phyloP scores from a whole-genome alignment of 92 coral and sea anemone species.

The Phymanthus crucifer region DNA sequence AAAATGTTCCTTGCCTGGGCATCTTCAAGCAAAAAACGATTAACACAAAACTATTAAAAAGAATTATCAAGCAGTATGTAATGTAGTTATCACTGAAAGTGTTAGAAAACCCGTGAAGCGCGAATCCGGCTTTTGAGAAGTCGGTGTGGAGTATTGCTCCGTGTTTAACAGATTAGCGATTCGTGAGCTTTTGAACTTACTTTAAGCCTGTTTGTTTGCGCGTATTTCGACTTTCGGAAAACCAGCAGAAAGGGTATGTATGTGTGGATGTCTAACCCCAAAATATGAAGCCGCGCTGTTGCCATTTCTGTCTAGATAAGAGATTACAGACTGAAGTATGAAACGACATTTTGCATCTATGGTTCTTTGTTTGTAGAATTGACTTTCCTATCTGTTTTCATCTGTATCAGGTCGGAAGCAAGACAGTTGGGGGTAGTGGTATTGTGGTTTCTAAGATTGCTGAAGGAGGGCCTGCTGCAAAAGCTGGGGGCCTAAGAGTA shows the following conservation, averaged over 20 bases:
- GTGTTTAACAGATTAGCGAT: constrained; percentile 13
- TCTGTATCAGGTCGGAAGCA: constrained; percentile 82
- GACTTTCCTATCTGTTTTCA: constrained; percentile 35
- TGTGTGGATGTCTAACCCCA: constrained; percentile 22
- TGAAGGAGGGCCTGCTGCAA: constrained; percentile 97
- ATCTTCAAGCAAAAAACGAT: constrained; percentile 44
- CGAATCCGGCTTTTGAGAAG: constrained; percentile 25
- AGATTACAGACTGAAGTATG: constrained; percentile 44
- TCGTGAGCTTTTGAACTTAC: constrained; percentile 8
- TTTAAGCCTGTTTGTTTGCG: constrained; percentile 13
- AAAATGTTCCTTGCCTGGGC: constrained; percentile 47
- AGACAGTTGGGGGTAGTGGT: constrained; percentile 73
- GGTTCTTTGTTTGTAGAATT: constrained; percentile 43
- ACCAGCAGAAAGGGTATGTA: neutral
- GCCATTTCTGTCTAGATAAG: constrained; percentile 50
- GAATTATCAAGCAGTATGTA: constrained; percentile 52
- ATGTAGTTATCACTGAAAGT: constrained; percentile 63
- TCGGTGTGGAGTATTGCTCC: constrained; percentile 17
- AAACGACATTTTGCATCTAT: constrained; percentile 25
- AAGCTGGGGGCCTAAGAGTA: constrained; percentile 74
- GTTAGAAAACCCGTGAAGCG: constrained; percentile 34
- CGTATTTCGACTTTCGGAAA: neutral
- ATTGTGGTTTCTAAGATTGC: constrained; percentile 97
- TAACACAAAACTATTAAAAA: constrained; percentile 58
- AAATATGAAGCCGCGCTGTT: constrained; percentile 37